phyloP scores from a whole-genome alignment of 2,113 vertebrate genomes.

The Erpornis zantholeuca region DNA sequence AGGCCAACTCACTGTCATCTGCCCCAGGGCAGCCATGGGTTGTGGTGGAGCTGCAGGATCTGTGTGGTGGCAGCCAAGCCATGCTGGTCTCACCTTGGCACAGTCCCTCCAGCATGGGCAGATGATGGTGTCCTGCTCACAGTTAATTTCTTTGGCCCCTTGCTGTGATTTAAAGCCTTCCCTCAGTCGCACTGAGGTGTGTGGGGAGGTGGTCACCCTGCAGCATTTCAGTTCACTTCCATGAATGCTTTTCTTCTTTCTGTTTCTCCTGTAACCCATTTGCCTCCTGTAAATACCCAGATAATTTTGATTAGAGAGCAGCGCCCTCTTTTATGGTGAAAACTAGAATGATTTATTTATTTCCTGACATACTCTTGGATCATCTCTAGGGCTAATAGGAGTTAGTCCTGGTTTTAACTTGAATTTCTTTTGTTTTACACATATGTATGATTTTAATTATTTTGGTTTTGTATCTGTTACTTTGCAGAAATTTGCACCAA shows the following conservation, averaged over 20 bases:
- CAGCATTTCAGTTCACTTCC: not conserved
- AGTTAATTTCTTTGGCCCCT: not conserved
- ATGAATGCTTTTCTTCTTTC: not conserved
- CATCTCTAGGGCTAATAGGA: not conserved
- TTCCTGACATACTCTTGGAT: not conserved
- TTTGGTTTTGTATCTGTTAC: not conserved
- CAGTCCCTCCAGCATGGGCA: accelerated
- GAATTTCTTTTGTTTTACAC: slow-evolving; percentile 41
- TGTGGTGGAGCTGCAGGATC: not conserved
- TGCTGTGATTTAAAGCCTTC: not conserved
- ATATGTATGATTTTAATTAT: not conserved
- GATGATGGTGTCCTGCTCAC: not conserved
- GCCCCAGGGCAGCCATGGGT: not conserved
- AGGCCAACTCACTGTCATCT: not conserved
- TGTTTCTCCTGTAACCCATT: not conserved
- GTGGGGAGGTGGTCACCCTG: not conserved
- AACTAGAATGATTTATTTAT: slow-evolving; percentile 13
- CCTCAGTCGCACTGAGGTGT: not conserved
- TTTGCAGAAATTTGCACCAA: slow-evolving; percentile 61
- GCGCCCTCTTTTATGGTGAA: not conserved
- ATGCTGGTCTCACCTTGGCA: not conserved
- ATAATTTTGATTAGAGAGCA: not conserved
- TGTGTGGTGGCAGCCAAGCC: not conserved
- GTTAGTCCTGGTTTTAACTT: slow-evolving; percentile 67
- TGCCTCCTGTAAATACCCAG: not conserved